Conservation (phyloP, 1,140 invertebrate species). For the Eupeodes corollae region DNA sequence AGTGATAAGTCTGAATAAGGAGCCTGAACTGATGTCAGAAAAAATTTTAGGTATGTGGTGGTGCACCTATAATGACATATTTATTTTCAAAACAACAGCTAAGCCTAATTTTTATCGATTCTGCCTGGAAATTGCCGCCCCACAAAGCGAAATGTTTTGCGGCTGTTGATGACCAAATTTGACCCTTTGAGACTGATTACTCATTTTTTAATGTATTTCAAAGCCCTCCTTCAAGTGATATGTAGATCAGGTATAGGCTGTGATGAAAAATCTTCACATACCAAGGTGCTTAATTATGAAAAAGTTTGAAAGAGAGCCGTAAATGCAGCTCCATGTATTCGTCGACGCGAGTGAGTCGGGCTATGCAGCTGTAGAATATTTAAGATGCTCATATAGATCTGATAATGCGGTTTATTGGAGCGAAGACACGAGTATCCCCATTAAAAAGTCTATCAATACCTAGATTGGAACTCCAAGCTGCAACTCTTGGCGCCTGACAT, state of each 20-base stretch:
- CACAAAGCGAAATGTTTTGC: conserved; percentile 9
- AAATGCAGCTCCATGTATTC: too few species aligned
- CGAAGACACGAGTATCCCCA: too few species aligned
- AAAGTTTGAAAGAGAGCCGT: too few species aligned
- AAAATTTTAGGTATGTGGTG: conserved; percentile 5
- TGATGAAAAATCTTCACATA: too few species aligned
- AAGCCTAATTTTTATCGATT: too few species aligned
- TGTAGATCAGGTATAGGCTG: conserved; percentile 29
- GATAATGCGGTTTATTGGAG: too few species aligned
- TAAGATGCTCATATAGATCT: too few species aligned
- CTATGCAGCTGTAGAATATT: too few species aligned
- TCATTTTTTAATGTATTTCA: conserved; percentile 27
- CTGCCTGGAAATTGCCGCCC: too few species aligned
- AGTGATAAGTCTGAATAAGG: too few species aligned
- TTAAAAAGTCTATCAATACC: conserved; percentile 25
- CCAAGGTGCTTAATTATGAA: too few species aligned
- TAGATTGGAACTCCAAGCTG: conserved; percentile 29
- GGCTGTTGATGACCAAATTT: conserved; percentile 24
- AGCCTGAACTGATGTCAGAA: background rate
- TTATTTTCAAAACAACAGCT: background rate
- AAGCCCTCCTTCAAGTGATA: conserved; percentile 34
- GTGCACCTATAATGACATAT: background rate
- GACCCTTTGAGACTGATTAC: conserved; percentile 32
- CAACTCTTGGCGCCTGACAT: conserved; percentile 13
- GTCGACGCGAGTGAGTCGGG: too few species aligned